Conservation (phyloP, 2,113 vertebrate genomes). For the Corynorhinus townsendii region DNA sequence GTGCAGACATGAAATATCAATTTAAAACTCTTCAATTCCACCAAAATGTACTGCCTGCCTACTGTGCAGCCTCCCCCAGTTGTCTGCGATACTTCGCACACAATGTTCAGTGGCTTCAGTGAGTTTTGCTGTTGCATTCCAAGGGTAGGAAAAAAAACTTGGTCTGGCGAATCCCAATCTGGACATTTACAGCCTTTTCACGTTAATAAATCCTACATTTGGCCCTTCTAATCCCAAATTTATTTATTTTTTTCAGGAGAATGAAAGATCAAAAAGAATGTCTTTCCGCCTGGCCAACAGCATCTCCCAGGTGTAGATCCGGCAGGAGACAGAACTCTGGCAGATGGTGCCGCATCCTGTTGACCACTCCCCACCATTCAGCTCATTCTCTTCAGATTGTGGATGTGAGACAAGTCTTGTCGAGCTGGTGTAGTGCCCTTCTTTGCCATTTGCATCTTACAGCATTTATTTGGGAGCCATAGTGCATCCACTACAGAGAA, state of each 20-base stretch:
- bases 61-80: background rate
- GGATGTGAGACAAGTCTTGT: constrained; percentile 54
- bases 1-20: background rate
- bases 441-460: constrained; percentile 55
- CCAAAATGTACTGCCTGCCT: background rate
- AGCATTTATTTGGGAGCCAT: constrained; percentile 56
- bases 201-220: background rate
- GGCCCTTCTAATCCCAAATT: background rate
- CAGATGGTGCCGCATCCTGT: background rate
- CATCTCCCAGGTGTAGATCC: constrained; percentile 79
- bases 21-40: background rate
- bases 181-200: background rate
- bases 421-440: constrained; percentile 46
- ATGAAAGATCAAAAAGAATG: constrained; percentile 76
- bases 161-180: background rate
- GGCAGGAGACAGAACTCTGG: background rate
- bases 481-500: constrained; percentile 48
- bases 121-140: background rate
- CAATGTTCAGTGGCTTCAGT: background rate
- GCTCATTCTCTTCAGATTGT: constrained; percentile 53
- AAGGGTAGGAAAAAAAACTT: background rate
- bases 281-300: constrained; percentile 78
- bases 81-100: background rate
- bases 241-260: constrained; percentile 76
- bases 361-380: constrained; percentile 36